Conservation (phyloP, 2,113 vertebrate genomes). For the Canis aureus region DNA sequence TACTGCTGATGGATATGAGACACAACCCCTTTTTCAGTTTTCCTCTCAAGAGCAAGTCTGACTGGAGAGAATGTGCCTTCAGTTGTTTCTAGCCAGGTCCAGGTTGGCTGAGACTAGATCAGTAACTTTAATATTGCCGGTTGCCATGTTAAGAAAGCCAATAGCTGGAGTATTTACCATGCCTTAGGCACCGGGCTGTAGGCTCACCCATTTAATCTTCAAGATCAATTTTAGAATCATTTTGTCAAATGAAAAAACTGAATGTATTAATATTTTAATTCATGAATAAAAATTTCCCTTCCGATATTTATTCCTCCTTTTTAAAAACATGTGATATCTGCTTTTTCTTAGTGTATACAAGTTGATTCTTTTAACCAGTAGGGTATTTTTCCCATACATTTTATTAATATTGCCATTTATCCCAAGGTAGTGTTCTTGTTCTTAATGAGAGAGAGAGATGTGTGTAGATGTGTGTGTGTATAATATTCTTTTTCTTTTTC, state of each 20-base stretch:
- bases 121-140: not conserved
- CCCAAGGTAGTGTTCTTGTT: not conserved
- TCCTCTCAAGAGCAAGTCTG: not conserved
- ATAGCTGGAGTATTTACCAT: not conserved
- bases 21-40: not conserved
- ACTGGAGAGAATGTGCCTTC: not conserved
- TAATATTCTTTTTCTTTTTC: not conserved
- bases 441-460: not conserved
- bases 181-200: not conserved
- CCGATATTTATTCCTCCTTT: not conserved
- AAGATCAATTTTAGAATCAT: not conserved
- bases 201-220: not conserved
- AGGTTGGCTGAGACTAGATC: not conserved
- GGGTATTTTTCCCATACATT: not conserved
- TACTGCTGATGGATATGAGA: not conserved
- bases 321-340: not conserved
- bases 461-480: not conserved
- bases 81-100: not conserved
- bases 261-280: not conserved
- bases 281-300: not conserved
- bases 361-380: not conserved
- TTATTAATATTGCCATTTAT: constrained; percentile 13
- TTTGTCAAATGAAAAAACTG: not conserved
- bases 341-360: not conserved
- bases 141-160: not conserved